Conservation (phyloP, 1,140 invertebrate genomes). For the Ceratina australensis region DNA sequence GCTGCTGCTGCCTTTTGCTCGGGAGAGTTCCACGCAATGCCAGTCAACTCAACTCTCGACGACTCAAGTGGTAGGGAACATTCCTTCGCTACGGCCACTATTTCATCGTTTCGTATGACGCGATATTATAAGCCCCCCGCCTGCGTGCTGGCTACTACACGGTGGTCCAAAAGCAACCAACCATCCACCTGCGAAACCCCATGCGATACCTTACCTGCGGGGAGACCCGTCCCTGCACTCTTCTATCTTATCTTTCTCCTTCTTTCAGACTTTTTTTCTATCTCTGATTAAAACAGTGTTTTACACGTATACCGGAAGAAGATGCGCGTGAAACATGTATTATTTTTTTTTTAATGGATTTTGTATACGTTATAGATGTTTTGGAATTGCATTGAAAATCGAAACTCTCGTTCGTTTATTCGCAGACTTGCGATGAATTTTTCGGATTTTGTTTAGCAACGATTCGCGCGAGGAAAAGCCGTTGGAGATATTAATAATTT, state of each 20-base stretch:
- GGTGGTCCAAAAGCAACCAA: constrained; percentile 77
- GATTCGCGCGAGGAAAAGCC: constrained; percentile 8
- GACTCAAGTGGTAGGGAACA: constrained; percentile 78
- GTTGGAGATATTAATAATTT: constrained; percentile 41
- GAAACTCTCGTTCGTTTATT: too few species aligned
- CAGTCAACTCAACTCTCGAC: constrained; percentile 76
- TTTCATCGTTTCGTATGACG: constrained; percentile 80
- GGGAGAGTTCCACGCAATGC: constrained; percentile 69
- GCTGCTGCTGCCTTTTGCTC: constrained; percentile 40
- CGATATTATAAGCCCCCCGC: constrained; percentile 80
- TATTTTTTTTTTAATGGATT: too few species aligned
- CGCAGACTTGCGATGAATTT: too few species aligned
- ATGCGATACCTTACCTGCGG: constrained; percentile 1
- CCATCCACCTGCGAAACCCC: constrained; percentile 55
- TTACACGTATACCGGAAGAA: too few species aligned
- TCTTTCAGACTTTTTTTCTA: background rate
- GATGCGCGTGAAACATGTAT: too few species aligned
- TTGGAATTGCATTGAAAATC: too few species aligned
- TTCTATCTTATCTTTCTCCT: background rate
- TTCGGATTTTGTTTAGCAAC: background rate
- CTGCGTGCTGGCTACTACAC: constrained; percentile 76
- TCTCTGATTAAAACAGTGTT: background rate
- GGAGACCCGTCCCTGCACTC: constrained; percentile 8
- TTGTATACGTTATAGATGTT: too few species aligned
- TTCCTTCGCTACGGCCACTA: constrained; percentile 79